phyloP scores from a whole-genome alignment of 2,888 invertebrate genomes.

The Muschampia plurimacula region DNA sequence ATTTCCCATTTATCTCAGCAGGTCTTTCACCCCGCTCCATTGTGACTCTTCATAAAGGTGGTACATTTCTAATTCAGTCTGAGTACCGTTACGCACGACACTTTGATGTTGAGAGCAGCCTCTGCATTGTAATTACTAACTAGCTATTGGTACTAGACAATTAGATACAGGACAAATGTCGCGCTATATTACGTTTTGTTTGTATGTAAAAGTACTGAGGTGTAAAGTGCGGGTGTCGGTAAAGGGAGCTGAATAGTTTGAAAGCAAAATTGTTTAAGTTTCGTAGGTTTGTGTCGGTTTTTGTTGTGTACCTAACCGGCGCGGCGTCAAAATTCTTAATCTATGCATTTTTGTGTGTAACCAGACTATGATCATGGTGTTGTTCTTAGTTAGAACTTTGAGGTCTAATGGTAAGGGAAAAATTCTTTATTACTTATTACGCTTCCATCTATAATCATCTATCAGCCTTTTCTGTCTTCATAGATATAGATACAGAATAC shows the following conservation, averaged over 20 bases:
- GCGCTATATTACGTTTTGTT: background rate
- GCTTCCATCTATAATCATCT: no score
- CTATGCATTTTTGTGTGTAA: background rate
- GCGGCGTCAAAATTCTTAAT: background rate
- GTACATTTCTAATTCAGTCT: conserved; percentile 78
- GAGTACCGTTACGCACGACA: conserved; percentile 81
- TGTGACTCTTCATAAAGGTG: conserved; percentile 77
- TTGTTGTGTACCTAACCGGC: background rate
- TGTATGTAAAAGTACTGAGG: conserved; percentile 1
- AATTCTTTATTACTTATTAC: no score
- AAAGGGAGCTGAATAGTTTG: background rate
- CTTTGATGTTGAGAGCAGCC: conserved; percentile 59
- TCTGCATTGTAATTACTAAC: conserved; percentile 50
- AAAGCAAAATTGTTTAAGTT: background rate
- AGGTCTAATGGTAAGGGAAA: no score
- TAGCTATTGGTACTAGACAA: conserved; percentile 36
- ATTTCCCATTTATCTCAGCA: conserved; percentile 82
- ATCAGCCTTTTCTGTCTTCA: no score
- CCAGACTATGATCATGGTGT: no score
- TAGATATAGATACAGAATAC: no score
- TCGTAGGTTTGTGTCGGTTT: background rate
- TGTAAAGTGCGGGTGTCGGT: background rate
- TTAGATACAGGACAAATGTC: conserved; percentile 17
- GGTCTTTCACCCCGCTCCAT: conserved; percentile 81
- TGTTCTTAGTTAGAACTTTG: no score